Evolutionary conservation across 2,797 vertebrate species (phyloP).

Genomic region (Monodelphis domestica): DNA sequence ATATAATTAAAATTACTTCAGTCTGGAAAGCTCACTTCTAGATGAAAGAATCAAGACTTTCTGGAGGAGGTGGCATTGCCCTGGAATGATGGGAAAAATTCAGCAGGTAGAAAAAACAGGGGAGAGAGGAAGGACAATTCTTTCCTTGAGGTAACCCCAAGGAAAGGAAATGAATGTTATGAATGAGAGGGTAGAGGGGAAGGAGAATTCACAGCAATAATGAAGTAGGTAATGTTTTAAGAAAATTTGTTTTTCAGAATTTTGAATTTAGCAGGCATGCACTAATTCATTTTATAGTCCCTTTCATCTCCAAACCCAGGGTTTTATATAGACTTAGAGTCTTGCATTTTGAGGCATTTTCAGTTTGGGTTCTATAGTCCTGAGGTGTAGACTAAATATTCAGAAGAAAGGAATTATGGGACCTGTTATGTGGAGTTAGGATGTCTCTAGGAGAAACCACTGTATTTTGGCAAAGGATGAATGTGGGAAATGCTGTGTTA

Average conservation of each 20-base stretch:
- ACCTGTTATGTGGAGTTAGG: neutral
- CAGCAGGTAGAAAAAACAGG: neutral
- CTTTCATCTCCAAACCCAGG: neutral
- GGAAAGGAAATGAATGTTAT: neutral
- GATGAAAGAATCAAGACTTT: neutral
- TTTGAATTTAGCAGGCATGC: neutral
- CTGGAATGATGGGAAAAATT: neutral
- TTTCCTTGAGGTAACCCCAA: constrained; percentile 1
- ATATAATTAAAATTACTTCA: neutral
- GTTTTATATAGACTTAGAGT: neutral
- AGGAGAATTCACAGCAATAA: neutral
- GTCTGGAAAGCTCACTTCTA: neutral
- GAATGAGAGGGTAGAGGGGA: neutral
- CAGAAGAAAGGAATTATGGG: constrained; percentile 6
- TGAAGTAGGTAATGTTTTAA: neutral
- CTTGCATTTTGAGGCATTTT: neutral
- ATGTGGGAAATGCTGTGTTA: neutral
- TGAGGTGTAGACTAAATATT: neutral
- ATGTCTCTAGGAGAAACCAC: neutral
- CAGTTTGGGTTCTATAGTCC: neutral
- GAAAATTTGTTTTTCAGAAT: neutral
- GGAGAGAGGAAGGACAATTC: neutral
- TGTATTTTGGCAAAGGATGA: neutral
- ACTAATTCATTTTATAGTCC: neutral
- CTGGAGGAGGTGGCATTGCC: neutral